Evolutionary conservation across 30 jellyfish, hydroid and myxozoan genomes (phyloP), one percentile per base, ranked within the genome.

Genomic region (Mastigias papua): DNA sequence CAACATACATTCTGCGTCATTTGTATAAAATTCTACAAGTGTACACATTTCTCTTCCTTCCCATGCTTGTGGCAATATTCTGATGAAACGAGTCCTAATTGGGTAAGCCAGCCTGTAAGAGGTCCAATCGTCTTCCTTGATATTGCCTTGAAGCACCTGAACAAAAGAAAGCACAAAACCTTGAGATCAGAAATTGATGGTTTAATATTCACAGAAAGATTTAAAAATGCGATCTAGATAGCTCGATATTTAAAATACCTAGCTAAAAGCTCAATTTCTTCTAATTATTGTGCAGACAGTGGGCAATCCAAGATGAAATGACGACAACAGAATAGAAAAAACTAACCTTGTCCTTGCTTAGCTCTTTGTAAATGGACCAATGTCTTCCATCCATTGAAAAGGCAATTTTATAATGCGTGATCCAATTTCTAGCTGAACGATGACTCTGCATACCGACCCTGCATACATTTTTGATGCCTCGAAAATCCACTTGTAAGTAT

Each of bases 311-410:
- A 42, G 7, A 42, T 8, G 54, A 42, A 42, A 42, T 42, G 13
- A 42, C 13, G 33, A 34, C 6, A 27, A 33, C 2, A 28, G 48
- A 73, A 28, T 23, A 48, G 32, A 0, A n/a, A 20, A 1, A 32
- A 22, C 78, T 76, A 8, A 95, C 99, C 98, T 95, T 95, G 48
- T 81, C 96, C 67, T 76, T 69, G 42, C 97, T 97, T 5, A 73
- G 89, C 69, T 95, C 99, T 26, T 76, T 88, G 84, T 95, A 95
- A 50, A 94, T 76, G 1, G 93, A 81, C 99, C 99, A 95, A 32
- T 48, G 94, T 57, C 84, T 68, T 10, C 97, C 99, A 81, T 95
- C 93, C 70, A 69, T 57, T 69, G 98, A 90, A 57, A 76, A 86
- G 0, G 91, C 77, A 31, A 95, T 26, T 67, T 76, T 90, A 85